Evolutionary conservation across 1,140 invertebrate genomes (phyloP), one percentile per base, ranked within the genome.

Genomic region (Potamilus streckersoni): DNA sequence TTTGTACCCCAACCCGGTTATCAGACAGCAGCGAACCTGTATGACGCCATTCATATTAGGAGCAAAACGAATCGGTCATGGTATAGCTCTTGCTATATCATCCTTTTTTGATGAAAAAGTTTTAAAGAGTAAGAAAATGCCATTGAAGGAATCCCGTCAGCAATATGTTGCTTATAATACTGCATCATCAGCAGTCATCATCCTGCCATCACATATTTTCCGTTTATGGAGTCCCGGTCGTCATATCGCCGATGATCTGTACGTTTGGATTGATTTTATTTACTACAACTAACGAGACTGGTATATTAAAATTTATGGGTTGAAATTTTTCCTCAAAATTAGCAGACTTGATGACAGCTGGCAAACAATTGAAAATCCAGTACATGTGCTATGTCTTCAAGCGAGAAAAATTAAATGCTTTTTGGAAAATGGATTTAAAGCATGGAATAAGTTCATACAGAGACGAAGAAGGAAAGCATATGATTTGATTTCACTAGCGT

Each of bases 251-350:
- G 23, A 23, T 23, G 23, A 23, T 23, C 23, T 23, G 23, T 23
- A 23, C 23, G 23, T 23, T 23, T 23, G 84, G 84, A 23, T 83
- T 69, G 74, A 85, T n/a, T n/a, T 67, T 72, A 82, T 57, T 80
- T 84, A 85, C 84, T 2, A 78, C 81, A n/a, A n/a, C n/a, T n/a
- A n/a, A n/a, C n/a, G n/a, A n/a, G 84, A 85, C 59, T 85, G 79
- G 80, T 85, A 85, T 19, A n/a, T n/a, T n/a, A n/a, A n/a, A n/a
- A n/a, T 83, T 80, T 27, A 82, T 83, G 82, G 76, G 69, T 19
- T 85, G 83, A n/a, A n/a, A n/a, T n/a, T n/a, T n/a, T n/a, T n/a
- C n/a, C n/a, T n/a, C n/a, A n/a, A n/a, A n/a, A n/a, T n/a, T 85
- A 20, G 73, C 72, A 15, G 83, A 85, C 63, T 60, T 85, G 23